These are phyloP conservation scores for Hucho hucho DNA, from an alignment of 2,113 vertebrate genomes.

Conservation along the genomic window DNA sequence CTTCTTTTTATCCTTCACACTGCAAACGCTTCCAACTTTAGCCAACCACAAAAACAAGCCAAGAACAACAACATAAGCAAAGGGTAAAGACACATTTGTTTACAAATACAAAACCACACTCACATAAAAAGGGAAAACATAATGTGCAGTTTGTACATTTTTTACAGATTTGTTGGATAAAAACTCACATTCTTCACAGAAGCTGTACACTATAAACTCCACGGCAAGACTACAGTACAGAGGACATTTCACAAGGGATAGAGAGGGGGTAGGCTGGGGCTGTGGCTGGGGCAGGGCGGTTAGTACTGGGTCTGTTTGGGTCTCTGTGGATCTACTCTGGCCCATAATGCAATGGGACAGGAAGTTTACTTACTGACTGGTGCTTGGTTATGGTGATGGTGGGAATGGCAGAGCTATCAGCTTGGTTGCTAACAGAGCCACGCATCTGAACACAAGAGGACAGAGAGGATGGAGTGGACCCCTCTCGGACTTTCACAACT, in stretches of 20 bases:
- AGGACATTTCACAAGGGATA: slow-evolving; percentile 42
- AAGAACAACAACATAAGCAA: neutral
- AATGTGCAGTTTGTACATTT: slow-evolving; percentile 50
- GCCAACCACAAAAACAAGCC: slow-evolving; percentile 31
- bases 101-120: slow-evolving; percentile 24
- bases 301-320: slow-evolving; percentile 45
- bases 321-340: slow-evolving; percentile 34
- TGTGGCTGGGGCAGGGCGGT: slow-evolving; percentile 26
- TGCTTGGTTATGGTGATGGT: slow-evolving; percentile 75
- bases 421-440: slow-evolving; percentile 66
- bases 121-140: slow-evolving; percentile 38
- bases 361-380: slow-evolving; percentile 74
- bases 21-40: neutral
- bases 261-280: slow-evolving; percentile 44
- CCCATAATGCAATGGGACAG: slow-evolving; percentile 53
- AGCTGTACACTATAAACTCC: neutral
- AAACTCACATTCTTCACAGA: slow-evolving; percentile 55
- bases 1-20: too few relatives aligned
- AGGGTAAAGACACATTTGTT: slow-evolving; percentile 26
- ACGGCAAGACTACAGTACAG: slow-evolving; percentile 48
- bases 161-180: slow-evolving; percentile 18
- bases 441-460: slow-evolving; percentile 78
- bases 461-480: slow-evolving; percentile 65
- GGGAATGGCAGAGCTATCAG: slow-evolving; percentile 73
- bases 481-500: slow-evolving; percentile 29